These are phyloP conservation scores for Taenioides sp. DNA, from an alignment of 2,797 vertebrate species.

Conservation along the genomic window DNA sequence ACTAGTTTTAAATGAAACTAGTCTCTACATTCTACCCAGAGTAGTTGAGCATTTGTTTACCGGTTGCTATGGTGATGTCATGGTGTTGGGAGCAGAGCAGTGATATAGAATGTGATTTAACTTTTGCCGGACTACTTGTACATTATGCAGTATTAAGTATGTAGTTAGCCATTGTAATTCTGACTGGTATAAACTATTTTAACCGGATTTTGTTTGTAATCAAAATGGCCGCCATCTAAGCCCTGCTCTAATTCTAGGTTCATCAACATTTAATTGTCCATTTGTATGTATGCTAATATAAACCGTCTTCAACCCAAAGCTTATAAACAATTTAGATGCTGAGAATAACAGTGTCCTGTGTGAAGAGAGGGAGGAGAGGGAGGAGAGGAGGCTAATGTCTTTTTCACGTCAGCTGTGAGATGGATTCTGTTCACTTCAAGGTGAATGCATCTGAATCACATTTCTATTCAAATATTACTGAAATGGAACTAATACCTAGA, in stretches of 20 bases:
- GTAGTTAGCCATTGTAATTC: too few species aligned
- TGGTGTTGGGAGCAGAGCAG: too few species aligned
- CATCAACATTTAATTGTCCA: constrained; percentile 53
- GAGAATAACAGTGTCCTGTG: constrained; percentile 49
- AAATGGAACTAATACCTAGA: constrained; percentile 68
- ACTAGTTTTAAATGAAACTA: too few species aligned
- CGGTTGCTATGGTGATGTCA: too few species aligned
- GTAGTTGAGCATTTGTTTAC: too few species aligned
- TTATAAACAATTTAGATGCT: constrained; percentile 63
- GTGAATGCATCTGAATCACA: constrained; percentile 64
- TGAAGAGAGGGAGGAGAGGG: constrained; percentile 32
- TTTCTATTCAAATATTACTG: constrained; percentile 68
- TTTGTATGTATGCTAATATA: constrained; percentile 63
- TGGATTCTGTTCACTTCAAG: constrained; percentile 61
- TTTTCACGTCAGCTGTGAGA: constrained; percentile 54
- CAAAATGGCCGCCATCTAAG: constrained; percentile 24
- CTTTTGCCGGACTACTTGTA: too few species aligned
- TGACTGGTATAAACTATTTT: too few species aligned
- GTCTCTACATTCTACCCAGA: too few species aligned
- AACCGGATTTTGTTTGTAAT: neutral
- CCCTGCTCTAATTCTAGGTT: constrained; percentile 50
- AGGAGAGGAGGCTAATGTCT: constrained; percentile 44
- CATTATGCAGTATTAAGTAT: too few species aligned
- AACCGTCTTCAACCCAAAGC: constrained; percentile 58
- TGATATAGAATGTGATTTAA: too few species aligned